Evolutionary conservation across 1,140 invertebrate genomes (phyloP), one percentile per base, ranked within the genome.

Genomic region (Drosophila sp.): DNA sequence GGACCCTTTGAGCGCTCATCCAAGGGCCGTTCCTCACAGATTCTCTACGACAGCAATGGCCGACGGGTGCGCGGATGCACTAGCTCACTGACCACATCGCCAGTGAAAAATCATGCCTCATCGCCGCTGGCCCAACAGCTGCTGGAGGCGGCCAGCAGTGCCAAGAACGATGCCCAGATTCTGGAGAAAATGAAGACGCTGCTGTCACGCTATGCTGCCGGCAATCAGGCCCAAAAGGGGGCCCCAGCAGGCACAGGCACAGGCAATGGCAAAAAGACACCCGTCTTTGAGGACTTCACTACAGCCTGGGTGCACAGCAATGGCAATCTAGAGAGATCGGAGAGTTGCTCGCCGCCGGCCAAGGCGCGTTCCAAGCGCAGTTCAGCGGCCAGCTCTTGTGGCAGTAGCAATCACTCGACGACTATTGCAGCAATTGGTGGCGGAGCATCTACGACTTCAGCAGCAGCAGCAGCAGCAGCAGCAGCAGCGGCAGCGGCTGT

Each of bases 281-380:
- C 84, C 3, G 93, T 94, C n/a, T 95, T 94, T 35, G 93, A 95
- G 69, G 95, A 95, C 60, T 95, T 95, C 66, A 91, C 95, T 5
- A 94, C 94, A 29, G 95, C 95, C n/a, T 96, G 95, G 95, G 94
- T 95, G n/a, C 95, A 95, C 91, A 95, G 94, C 70, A 95, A 95
- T 82, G 95, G 95, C 1, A 94, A 94, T 74, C 90, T 95, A 8
- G 94, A 94, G 68, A 92, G 93, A 4, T 92, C 86, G 38, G 80
- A 79, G 50, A 91, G 85, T 71, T 91, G 86, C 60, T 91, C 90
- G 1, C 83, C 86, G 10, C 84, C 90, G n/a, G 90, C 91, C 2
- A 89, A 76, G 55, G 87, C 81, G 1, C 77, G 79, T 4, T 91
- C 91, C 29, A 92, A 92, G 70, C 79, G 91, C 35, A 91, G 90